These are phyloP conservation scores for Dione juno DNA, from an alignment of 2,888 invertebrate genomes.

Conservation along the genomic window DNA sequence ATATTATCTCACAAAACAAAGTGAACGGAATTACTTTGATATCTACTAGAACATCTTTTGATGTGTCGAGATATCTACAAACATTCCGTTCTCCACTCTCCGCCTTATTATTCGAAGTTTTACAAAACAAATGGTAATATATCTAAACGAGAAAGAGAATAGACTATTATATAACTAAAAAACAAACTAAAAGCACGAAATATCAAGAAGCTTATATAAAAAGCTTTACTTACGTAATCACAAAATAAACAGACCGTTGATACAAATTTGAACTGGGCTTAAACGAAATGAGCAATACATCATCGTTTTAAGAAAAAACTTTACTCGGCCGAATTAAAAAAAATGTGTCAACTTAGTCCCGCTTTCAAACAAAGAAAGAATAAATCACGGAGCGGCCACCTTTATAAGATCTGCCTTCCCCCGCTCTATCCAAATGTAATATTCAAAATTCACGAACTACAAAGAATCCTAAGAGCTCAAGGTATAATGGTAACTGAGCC, in stretches of 20 bases:
- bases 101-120: too few species aligned
- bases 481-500: constrained; percentile 46
- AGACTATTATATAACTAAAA: too few species aligned
- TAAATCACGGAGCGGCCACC: constrained; percentile 70
- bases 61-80: too few species aligned
- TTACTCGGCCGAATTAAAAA: constrained; percentile 46
- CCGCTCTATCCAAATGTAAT: constrained; percentile 51
- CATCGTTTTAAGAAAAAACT: constrained; percentile 48
- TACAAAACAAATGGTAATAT: too few species aligned
- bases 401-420: constrained; percentile 53
- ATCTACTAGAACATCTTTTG: too few species aligned
- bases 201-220: constrained; percentile 11
- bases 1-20: too few species aligned
- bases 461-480: constrained; percentile 63
- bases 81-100: too few species aligned
- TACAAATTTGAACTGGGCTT: constrained; percentile 22
- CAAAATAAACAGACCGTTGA: constrained; percentile 40
- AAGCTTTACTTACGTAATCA: constrained; percentile 30
- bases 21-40: too few species aligned
- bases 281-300: constrained; percentile 47
- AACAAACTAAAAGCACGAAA: neutral
- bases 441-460: constrained; percentile 57
- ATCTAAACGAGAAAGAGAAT: too few species aligned
- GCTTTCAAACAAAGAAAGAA: constrained; percentile 78
- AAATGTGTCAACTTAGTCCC: constrained; percentile 72